phyloP scores from a whole-genome alignment of 2,113 vertebrate genomes.

The Pica pica region DNA sequence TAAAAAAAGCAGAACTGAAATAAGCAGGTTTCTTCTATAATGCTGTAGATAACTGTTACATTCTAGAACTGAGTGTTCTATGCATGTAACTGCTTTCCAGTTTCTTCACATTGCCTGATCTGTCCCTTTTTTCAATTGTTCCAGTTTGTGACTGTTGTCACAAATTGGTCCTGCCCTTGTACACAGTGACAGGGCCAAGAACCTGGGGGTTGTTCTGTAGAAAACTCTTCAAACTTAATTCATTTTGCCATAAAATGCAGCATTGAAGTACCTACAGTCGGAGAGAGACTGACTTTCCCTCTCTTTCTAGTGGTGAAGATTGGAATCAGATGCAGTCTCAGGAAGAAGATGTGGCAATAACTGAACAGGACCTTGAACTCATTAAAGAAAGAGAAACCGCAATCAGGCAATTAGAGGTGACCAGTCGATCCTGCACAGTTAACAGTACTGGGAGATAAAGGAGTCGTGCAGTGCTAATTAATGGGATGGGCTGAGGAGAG shows the following conservation, averaged over 20 bases:
- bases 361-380: conserved; percentile 92
- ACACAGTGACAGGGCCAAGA: background rate
- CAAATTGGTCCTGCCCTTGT: background rate
- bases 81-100: background rate
- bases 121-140: background rate
- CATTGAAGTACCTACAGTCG: background rate
- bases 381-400: conserved; percentile 95
- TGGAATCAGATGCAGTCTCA: conserved; percentile 89
- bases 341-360: conserved; percentile 85
- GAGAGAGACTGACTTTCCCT: background rate
- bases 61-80: background rate
- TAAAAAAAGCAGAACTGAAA: background rate
- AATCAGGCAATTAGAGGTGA: conserved; percentile 92
- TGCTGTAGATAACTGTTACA: background rate
- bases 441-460: background rate
- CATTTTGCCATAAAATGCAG: background rate
- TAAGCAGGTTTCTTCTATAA: background rate
- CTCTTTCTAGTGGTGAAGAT: conserved; percentile 83
- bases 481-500: conserved; percentile 4
- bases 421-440: background rate
- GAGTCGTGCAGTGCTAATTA: background rate
- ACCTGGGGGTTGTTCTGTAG: background rate
- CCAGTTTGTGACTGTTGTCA: background rate
- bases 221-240: background rate
- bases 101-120: background rate